These are phyloP conservation scores for Chaitophorus viminalis DNA, from an alignment of 2,888 invertebrate genomes.

Conservation along the genomic window DNA sequence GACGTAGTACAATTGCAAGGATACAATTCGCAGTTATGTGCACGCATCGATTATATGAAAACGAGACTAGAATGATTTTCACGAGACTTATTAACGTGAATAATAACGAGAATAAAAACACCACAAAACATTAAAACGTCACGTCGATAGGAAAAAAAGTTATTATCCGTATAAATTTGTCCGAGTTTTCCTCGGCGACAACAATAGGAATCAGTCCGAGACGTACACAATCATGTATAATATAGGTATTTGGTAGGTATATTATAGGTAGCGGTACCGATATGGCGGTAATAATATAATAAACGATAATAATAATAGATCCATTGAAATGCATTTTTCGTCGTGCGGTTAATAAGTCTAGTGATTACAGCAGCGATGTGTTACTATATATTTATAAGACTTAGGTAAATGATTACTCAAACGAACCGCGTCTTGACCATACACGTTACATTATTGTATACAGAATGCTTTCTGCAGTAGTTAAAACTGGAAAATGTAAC, in stretches of 20 bases:
- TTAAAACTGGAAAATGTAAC: too few species aligned
- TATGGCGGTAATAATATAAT: too few species aligned
- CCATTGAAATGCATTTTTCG: conserved; percentile 1
- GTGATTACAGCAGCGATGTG: neutral
- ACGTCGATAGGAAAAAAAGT: neutral
- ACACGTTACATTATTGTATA: too few species aligned
- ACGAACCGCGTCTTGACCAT: neutral
- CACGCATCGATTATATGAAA: neutral
- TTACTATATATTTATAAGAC: neutral
- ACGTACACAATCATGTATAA: neutral
- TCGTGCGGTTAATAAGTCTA: conserved; percentile 1
- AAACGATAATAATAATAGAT: conserved; percentile 17
- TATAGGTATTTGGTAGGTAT: neutral
- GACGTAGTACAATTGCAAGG: neutral
- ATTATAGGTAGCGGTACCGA: neutral
- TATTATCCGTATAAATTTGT: neutral
- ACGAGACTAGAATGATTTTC: neutral
- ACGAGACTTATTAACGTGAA: neutral
- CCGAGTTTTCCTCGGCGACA: neutral
- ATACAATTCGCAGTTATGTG: neutral
- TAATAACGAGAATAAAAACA: neutral
- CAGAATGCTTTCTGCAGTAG: neutral
- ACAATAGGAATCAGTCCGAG: conserved; percentile 46
- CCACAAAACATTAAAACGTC: neutral
- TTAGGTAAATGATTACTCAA: neutral